Conservation (phyloP, 2,113 vertebrate species). For the Scomber japonicus region DNA sequence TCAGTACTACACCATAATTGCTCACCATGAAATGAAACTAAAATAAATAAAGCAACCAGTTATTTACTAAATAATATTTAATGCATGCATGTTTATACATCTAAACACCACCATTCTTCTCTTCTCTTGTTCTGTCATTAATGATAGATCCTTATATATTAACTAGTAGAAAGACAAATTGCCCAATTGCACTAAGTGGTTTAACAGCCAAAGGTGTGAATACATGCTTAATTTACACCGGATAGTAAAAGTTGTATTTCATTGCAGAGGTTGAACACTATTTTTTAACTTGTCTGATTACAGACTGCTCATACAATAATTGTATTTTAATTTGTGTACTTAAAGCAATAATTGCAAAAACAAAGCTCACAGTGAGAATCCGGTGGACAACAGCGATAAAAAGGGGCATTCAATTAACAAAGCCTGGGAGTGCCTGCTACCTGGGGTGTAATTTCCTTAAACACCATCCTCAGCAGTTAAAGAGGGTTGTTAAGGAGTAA, state of each 20-base stretch:
- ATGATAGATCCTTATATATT: constrained; percentile 1
- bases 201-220: constrained; percentile 1
- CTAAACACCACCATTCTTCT: background rate
- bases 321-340: constrained; percentile 62
- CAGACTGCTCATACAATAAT: constrained; percentile 49
- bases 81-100: background rate
- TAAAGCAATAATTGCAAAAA: constrained; percentile 64
- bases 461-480: constrained; percentile 71
- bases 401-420: constrained; percentile 70
- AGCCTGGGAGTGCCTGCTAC: constrained; percentile 67
- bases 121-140: background rate
- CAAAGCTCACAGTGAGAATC: constrained; percentile 53
- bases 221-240: background rate
- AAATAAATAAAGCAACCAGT: too few relatives aligned
- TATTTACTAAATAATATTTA: too few relatives aligned
- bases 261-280: constrained; percentile 1
- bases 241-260: constrained; percentile 29
- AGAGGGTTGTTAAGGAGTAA: constrained; percentile 64
- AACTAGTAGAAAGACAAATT: background rate
- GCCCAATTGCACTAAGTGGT: background rate
- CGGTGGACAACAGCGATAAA: constrained; percentile 63
- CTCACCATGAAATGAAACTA: too few relatives aligned
- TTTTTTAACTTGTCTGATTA: constrained; percentile 32
- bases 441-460: constrained; percentile 80
- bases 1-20: too few relatives aligned